Evolutionary conservation across 2,888 invertebrate genomes (phyloP).

Genomic region (Acanthosepion pharaonis): DNA sequence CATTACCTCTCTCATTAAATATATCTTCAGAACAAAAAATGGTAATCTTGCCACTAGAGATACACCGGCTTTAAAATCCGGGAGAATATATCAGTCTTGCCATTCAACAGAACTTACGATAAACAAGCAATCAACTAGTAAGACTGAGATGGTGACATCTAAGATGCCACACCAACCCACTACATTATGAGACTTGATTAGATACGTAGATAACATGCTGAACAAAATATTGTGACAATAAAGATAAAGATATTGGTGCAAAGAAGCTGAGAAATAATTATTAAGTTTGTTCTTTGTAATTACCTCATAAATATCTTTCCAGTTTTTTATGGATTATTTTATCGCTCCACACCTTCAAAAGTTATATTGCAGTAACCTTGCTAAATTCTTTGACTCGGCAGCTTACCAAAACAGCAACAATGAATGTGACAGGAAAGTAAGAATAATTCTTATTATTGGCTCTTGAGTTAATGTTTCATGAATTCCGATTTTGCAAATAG

Average conservation of each 20-base stretch:
- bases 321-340: background rate
- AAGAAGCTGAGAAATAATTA: background rate
- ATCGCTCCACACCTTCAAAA: background rate
- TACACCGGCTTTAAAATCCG: too few relatives aligned
- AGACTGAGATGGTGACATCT: too few relatives aligned
- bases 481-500: background rate
- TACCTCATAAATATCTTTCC: background rate
- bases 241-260: background rate
- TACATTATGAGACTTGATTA: too few relatives aligned
- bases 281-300: constrained; percentile 18
- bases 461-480: background rate
- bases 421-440: constrained; percentile 2
- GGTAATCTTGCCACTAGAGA: too few relatives aligned
- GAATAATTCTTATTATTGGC: constrained; percentile 12
- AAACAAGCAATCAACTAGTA: too few relatives aligned
- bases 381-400: background rate
- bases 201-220: background rate
- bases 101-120: too few relatives aligned
- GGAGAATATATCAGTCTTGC: too few relatives aligned
- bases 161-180: too few relatives aligned
- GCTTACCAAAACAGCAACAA: background rate
- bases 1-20: too few relatives aligned
- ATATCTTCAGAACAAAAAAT: too few relatives aligned
- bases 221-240: background rate
- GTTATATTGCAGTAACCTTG: background rate